Evolutionary conservation across 2,113 vertebrate species (phyloP).

Genomic region (Syngnathus scovelli): DNA sequence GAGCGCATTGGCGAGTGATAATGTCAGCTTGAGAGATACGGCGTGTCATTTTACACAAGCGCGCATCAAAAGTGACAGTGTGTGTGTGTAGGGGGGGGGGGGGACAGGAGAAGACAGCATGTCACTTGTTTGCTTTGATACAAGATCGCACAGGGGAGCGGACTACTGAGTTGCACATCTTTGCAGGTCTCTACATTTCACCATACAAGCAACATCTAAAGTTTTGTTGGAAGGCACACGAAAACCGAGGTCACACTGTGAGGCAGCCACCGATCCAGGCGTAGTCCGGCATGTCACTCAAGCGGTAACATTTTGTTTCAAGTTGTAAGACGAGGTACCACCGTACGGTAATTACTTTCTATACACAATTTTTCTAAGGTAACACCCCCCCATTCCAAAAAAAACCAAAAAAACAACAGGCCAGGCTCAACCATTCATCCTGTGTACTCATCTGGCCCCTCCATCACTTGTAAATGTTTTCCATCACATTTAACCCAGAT

Average conservation of each 20-base stretch:
- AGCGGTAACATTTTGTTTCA: not conserved
- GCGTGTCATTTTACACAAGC: conserved; percentile 75
- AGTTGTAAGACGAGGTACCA: not conserved
- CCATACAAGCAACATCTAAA: conserved; percentile 27
- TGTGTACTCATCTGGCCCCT: not conserved
- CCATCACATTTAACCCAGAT: not conserved
- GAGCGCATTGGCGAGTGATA: conserved; percentile 72
- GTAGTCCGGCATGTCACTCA: too few species aligned
- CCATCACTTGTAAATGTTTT: not conserved
- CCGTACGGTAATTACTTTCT: not conserved
- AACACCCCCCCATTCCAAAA: not conserved
- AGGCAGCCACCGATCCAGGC: not conserved
- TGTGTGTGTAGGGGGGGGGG: conserved; percentile 19
- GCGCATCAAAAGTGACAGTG: conserved; percentile 70
- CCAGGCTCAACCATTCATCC: not conserved
- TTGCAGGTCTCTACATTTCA: conserved; percentile 10
- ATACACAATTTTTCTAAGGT: not conserved
- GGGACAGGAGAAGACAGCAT: conserved; percentile 60
- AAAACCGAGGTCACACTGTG: not conserved
- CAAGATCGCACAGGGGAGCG: conserved; percentile 68
- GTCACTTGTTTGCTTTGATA: conserved; percentile 82
- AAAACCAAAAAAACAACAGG: not conserved
- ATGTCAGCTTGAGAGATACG: conserved; percentile 77
- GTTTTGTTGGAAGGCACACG: too few species aligned
- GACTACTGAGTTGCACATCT: conserved; percentile 26